Base-by-base conservation (phyloP, 1,140 invertebrate genomes). In the Cylas formicarius region DNA sequence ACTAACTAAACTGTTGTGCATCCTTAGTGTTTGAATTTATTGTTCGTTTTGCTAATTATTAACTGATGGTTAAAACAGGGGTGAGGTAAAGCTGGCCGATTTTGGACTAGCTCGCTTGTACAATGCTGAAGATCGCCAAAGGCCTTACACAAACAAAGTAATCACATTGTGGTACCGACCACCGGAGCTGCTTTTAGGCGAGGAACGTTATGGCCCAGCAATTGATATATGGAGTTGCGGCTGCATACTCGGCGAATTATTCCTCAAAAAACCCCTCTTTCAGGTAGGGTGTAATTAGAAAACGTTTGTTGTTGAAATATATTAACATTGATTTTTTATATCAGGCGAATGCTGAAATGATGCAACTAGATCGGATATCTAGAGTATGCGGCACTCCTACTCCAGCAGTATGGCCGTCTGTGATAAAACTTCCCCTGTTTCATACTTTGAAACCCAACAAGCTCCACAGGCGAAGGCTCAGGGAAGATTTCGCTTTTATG, bases 221-320 rank as follows among this genome's bases (percentile, higher is more conserved):
- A 95, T 99, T 54, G 97, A 99, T 71, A 89, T 99, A 10, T 99
- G 97, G 97, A 97, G 93, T 60, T 96, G 93, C 69, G 97, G 96
- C 17, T 99, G 97, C 65, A 99, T 99, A 58, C 73, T 99, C 19
- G 97, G 94, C 2, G 97, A 99, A 73, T 72, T 99, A 21, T 99
- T 99, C 67, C 78, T 82, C 2, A 97, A 94, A 61, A 89, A 92
- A 59, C 95, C 97, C 4, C 76, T 99, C 19, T 99, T 99, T 67
- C 89, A 89, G 72, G 84, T 86, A 68, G 57, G 55, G 55, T 40
- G 14, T 33, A 11, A 10, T 43, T 23, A 21, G 4, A 10, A 9
- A 9, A 9, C 31, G 9, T 1, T 33, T 33, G 8, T 33, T 33
- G 14, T 10, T 9, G 31, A 13, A 14, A 33, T n/a, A n/a, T n/a